phyloP scores from a whole-genome alignment of 2,888 invertebrate species.

The Eulithis prunata region DNA sequence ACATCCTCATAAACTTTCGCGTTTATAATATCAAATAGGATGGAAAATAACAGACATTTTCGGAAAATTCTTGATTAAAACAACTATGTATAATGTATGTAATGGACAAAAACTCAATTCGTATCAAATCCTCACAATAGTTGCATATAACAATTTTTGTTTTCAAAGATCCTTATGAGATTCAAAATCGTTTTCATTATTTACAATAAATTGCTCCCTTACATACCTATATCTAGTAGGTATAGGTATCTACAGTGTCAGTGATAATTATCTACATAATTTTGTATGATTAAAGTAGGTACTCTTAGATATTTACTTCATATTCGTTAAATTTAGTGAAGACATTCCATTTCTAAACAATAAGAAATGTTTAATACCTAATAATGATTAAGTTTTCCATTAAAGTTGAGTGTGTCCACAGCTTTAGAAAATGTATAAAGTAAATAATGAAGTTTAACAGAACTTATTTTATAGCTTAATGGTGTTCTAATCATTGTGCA shows the following conservation, averaged over 20 bases:
- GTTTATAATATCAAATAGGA: too few relatives aligned
- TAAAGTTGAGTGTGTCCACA: conserved; percentile 16
- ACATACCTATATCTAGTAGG: conserved; percentile 55
- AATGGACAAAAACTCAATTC: conserved; percentile 48
- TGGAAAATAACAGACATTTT: too few relatives aligned
- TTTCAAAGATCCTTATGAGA: conserved; percentile 41
- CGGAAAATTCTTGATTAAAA: neutral
- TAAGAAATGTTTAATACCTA: neutral
- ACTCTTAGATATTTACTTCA: too few relatives aligned
- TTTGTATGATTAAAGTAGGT: neutral
- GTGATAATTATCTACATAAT: conserved; percentile 9
- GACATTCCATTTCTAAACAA: conserved; percentile 3
- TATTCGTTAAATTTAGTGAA: neutral
- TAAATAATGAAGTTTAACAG: conserved; percentile 33
- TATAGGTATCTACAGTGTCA: conserved; percentile 58
- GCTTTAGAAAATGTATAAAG: conserved; percentile 25
- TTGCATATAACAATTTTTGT: neutral
- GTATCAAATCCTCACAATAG: conserved; percentile 51
- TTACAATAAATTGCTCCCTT: conserved; percentile 78
- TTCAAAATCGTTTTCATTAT: conserved; percentile 57
- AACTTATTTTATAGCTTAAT: conserved; percentile 14
- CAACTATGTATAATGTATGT: neutral
- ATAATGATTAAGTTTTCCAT: conserved; percentile 9
- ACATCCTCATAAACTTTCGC: too few relatives aligned
- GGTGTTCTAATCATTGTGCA: conserved; percentile 58